Conservation (phyloP, 2,113 vertebrate species). For the Harpagus bidentatus region DNA sequence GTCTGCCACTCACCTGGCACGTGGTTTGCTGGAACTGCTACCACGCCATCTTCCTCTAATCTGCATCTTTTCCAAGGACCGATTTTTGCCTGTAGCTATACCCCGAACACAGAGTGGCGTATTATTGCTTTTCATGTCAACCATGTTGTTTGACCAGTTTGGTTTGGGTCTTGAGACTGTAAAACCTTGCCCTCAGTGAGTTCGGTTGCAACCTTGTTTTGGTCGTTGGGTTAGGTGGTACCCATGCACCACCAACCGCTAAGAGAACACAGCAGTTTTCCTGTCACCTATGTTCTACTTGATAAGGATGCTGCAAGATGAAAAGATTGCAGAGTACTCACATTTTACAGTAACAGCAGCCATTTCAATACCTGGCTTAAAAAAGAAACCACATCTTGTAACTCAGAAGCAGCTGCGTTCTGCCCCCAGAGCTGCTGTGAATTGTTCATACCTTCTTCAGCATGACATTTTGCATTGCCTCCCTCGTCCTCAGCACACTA, state of each 20-base stretch:
- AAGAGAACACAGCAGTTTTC: background rate
- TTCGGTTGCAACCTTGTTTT: background rate
- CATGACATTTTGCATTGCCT: background rate
- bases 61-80: background rate
- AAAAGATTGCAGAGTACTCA: background rate
- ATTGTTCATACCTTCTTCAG: background rate
- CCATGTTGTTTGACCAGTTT: background rate
- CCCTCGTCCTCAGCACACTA: background rate
- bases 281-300: background rate
- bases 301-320: background rate
- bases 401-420: background rate
- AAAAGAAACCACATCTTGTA: slow-evolving; percentile 29
- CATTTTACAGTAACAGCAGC: slow-evolving; percentile 32
- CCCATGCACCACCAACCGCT: background rate
- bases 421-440: background rate
- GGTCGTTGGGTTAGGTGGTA: background rate
- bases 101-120: background rate
- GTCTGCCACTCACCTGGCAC: background rate
- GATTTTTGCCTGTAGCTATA: background rate
- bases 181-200: background rate
- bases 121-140: background rate
- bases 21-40: background rate
- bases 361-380: slow-evolving; percentile 49
- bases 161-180: background rate
- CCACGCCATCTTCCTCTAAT: background rate